These are phyloP conservation scores for Empis stercorea DNA, from an alignment of 2,888 invertebrate genomes.

Conservation along the genomic window DNA sequence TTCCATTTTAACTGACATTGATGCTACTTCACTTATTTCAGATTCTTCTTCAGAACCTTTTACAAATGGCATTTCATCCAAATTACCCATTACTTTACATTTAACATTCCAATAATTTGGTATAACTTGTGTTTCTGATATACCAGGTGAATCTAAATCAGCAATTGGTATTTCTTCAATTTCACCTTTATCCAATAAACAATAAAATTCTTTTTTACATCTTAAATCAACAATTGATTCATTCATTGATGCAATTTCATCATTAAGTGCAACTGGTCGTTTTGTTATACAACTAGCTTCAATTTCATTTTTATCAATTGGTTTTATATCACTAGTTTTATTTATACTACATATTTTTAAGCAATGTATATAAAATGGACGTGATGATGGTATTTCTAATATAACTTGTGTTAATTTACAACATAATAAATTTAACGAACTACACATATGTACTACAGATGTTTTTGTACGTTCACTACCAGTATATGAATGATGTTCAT, in stretches of 20 bases:
- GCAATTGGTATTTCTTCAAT: slow-evolving; percentile 3
- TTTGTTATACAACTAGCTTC: background rate
- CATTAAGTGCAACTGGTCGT: background rate
- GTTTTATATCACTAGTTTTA: background rate
- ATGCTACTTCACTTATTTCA: background rate
- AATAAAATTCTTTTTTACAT: slow-evolving; percentile 4
- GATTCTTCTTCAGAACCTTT: background rate
- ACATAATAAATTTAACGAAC: slow-evolving; percentile 21
- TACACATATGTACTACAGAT: slow-evolving; percentile 28
- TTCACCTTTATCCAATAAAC: slow-evolving; percentile 3
- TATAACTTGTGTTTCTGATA: slow-evolving; percentile 12
- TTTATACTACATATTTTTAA: background rate
- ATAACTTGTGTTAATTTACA: slow-evolving; percentile 27
- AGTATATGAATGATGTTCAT: slow-evolving; percentile 19
- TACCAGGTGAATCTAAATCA: slow-evolving; percentile 15
- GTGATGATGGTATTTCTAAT: slow-evolving; percentile 23
- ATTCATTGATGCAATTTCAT: slow-evolving; percentile 13
- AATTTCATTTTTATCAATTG: background rate
- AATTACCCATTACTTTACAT: background rate
- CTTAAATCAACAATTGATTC: slow-evolving; percentile 11
- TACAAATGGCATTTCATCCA: background rate
- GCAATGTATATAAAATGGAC: slow-evolving; percentile 16
- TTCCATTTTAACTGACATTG: background rate
- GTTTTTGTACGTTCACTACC: slow-evolving; percentile 12
- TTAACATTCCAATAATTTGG: background rate